phyloP scores from a whole-genome alignment of 2,797 vertebrate genomes.

The Danio jaintianensis region DNA sequence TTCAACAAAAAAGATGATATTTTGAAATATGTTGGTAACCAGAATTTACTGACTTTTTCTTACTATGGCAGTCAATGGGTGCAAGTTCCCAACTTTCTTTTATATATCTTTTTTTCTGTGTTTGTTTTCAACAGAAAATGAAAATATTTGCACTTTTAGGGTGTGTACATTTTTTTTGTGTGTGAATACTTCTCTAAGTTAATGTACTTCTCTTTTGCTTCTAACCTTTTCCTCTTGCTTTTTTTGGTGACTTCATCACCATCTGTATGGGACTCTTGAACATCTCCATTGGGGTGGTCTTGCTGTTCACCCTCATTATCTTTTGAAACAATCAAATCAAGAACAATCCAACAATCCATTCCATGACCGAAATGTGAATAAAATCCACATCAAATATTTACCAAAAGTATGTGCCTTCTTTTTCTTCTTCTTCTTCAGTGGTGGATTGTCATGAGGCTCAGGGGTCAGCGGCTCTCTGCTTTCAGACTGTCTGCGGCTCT shows the following conservation, averaged over 20 bases:
- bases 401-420: conserved; percentile 73
- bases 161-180: no score
- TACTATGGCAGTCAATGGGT: no score
- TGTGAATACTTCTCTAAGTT: background rate
- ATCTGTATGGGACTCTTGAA: conserved; percentile 70
- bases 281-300: conserved; percentile 82
- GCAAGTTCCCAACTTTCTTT: no score
- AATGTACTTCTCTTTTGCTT: background rate
- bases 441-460: conserved; percentile 78
- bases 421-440: conserved; percentile 87
- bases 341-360: background rate
- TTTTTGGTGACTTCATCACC: conserved; percentile 83
- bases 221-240: conserved; percentile 87
- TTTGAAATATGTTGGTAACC: no score
- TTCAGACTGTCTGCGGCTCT: conserved; percentile 72
- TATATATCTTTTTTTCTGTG: no score
- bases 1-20: no score
- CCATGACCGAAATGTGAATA: background rate
- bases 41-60: no score
- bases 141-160: no score
- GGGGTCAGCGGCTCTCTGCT: conserved; percentile 79
- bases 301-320: conserved; percentile 70
- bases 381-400: conserved; percentile 53
- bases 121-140: no score
- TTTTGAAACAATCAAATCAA: conserved; percentile 40